phyloP scores from a whole-genome alignment of 2,113 vertebrate genomes.

The Columbina picui region DNA sequence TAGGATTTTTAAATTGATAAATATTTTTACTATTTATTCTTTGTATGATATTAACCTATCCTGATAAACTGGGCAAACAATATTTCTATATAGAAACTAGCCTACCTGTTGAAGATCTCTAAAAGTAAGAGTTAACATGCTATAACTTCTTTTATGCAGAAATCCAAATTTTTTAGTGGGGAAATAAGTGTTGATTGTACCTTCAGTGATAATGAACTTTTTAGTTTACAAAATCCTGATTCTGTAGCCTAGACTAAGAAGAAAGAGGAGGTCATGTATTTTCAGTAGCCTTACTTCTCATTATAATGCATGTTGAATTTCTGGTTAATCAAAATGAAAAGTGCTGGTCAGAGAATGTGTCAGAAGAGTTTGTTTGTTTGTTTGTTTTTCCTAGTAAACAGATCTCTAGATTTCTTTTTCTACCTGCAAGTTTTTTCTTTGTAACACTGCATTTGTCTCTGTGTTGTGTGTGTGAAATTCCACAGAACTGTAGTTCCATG shows the following conservation, averaged over 20 bases:
- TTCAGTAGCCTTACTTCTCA: background rate
- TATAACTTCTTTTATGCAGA: background rate
- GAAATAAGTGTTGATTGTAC: background rate
- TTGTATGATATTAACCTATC: background rate
- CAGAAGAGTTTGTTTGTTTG: too few species aligned
- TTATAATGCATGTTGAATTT: background rate
- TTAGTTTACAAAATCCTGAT: background rate
- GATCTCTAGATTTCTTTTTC: background rate
- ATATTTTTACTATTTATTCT: background rate
- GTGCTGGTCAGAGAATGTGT: background rate
- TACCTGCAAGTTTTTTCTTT: background rate
- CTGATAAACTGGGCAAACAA: background rate
- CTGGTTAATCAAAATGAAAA: background rate
- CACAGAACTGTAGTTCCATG: background rate
- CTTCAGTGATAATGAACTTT: background rate
- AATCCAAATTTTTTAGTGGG: background rate
- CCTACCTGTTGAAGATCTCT: background rate
- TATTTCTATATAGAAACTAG: background rate
- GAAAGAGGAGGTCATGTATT: accelerated
- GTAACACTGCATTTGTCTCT: background rate
- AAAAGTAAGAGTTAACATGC: background rate
- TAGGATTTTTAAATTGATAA: background rate
- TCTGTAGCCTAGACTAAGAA: background rate
- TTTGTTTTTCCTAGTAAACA: background rate
- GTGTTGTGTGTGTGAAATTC: background rate